A percentile compares a stretch with the other conserved stretches of the same genome.
phyloP scores from a whole-genome alignment of 2,113 vertebrate species.

The Micronisus gabar region DNA sequence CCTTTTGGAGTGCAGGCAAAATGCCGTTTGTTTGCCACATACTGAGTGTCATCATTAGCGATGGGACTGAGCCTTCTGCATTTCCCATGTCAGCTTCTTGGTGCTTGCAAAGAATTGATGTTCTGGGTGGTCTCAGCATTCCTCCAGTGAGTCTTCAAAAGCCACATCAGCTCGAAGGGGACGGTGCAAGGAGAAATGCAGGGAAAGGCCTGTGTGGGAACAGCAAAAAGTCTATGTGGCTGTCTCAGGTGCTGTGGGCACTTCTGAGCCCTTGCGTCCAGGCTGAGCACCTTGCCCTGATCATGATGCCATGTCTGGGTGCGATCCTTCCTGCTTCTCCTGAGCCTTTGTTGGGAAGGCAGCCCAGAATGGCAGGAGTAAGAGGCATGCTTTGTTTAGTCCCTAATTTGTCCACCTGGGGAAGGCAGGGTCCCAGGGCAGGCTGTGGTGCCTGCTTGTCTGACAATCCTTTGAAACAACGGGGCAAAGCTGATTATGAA shows the following conservation, averaged over 20 bases:
- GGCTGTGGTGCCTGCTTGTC: not conserved
- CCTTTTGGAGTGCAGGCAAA: accelerated
- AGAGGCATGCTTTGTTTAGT: not conserved
- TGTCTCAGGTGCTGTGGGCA: not conserved
- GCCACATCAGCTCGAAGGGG: not conserved
- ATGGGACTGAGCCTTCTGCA: not conserved
- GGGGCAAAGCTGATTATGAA: not conserved
- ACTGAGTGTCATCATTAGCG: not conserved
- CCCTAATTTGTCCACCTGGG: not conserved
- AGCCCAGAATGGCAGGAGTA: not conserved
- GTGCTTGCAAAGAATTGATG: not conserved
- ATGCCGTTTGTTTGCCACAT: not conserved
- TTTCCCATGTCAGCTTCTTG: not conserved
- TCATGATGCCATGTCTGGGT: not conserved
- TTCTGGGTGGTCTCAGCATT: not conserved
- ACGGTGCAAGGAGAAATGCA: not conserved
- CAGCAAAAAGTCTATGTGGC: not conserved
- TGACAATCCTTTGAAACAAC: not conserved
- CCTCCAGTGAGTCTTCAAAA: not conserved
- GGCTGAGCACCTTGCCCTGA: not conserved
- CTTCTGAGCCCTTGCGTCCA: not conserved
- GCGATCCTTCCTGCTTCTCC: not conserved
- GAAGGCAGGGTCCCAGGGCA: not conserved
- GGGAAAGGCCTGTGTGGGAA: not conserved
- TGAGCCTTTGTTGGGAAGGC: not conserved